Evolutionary conservation across 2,797 vertebrate species (phyloP).

Genomic region (Mastacembelus armatus): DNA sequence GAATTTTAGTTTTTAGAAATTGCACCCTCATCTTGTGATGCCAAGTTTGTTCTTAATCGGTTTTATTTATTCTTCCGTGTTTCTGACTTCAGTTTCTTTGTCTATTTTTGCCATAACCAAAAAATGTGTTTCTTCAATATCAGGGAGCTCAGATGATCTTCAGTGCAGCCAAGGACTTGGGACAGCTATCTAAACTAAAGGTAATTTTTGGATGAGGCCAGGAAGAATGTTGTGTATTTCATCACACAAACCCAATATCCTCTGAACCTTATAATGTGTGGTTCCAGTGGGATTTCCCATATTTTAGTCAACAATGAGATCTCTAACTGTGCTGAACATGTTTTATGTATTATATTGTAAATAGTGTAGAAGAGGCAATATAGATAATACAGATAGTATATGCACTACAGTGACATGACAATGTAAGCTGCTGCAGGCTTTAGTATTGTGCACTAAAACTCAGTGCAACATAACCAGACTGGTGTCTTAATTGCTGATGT

Average conservation of each 20-base stretch:
- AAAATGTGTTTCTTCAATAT: constrained; percentile 59
- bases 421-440: constrained; percentile 20
- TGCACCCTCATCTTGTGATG: too few relatives aligned
- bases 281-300: constrained; percentile 22
- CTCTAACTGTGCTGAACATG: not conserved
- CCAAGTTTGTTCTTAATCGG: too few relatives aligned
- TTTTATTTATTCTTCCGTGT: not conserved
- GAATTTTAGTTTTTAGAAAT: too few relatives aligned
- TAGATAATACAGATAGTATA: not conserved
- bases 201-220: constrained; percentile 77
- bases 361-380: not conserved
- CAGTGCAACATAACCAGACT: constrained; percentile 27
- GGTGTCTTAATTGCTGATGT: constrained; percentile 54
- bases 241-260: not conserved
- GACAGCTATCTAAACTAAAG: constrained; percentile 98
- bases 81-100: not conserved
- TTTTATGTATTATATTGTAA: too few relatives aligned
- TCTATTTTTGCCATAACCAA: not conserved
- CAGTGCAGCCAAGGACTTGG: constrained; percentile 96
- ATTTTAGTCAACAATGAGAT: constrained; percentile 9
- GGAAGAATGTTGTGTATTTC: not conserved
- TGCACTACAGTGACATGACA: not conserved
- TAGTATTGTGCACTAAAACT: constrained; percentile 11
- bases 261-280: not conserved
- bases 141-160: constrained; percentile 99